Evolutionary conservation across 1,140 invertebrate genomes (phyloP).

Genomic region (Pogonognathellus flavescens): DNA sequence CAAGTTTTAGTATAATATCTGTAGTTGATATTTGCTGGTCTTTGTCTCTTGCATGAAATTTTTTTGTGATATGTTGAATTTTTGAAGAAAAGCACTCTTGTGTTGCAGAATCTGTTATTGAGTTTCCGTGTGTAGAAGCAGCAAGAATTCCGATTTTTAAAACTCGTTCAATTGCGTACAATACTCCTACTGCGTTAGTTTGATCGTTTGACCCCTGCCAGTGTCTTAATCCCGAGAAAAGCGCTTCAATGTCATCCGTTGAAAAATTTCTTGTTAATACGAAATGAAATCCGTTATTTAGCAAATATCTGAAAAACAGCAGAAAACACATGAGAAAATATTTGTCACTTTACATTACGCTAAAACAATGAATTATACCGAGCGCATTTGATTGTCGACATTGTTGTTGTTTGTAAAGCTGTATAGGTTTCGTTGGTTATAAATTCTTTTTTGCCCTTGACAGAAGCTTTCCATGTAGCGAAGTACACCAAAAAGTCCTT

Average conservation of each 20-base stretch:
- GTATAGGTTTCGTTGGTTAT: neutral
- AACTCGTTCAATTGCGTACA: neutral
- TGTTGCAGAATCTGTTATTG: neutral
- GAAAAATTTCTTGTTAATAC: neutral
- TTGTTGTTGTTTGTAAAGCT: neutral
- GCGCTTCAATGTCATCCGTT: neutral
- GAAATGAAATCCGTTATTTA: neutral
- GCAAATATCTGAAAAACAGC: neutral
- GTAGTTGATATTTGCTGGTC: no score
- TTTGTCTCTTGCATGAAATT: neutral
- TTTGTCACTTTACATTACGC: no score
- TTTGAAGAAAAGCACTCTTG: neutral
- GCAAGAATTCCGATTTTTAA: neutral
- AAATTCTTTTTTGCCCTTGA: neutral
- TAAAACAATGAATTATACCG: no score
- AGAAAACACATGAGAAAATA: no score
- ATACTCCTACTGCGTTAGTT: neutral
- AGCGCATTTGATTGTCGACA: neutral
- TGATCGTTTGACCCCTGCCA: neutral
- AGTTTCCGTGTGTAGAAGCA: neutral
- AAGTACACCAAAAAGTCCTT: neutral
- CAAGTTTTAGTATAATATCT: no score
- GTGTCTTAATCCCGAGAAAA: neutral
- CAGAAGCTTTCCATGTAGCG: neutral
- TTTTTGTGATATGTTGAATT: neutral